Evolutionary conservation across 2,888 invertebrate genomes (phyloP), one percentile per base, ranked within the genome.

Genomic region (Pandemis corylana): DNA sequence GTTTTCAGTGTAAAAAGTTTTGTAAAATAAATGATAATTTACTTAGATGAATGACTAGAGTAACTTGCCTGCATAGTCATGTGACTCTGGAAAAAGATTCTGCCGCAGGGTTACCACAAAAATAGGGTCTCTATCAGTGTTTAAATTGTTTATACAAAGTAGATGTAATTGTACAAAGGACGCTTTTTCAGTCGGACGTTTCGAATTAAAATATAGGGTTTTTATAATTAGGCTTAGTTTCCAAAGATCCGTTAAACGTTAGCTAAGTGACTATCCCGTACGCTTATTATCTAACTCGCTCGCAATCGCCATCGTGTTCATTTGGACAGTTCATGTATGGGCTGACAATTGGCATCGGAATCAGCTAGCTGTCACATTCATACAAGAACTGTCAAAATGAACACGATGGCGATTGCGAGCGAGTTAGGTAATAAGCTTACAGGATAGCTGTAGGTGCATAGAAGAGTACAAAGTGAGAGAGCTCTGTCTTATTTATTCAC

Each of bases 161-260:
- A 76, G 71, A 51, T 28, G 64, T 70, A 64, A 70, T 15, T 72
- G 68, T 73, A 73, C 72, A 73, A 75, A 71, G 36, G 13, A 64
- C 9, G 65, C 62, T 59, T 74, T 70, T 68, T 75, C 59, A 59
- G 36, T 65, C 59, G 65, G 64, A 68, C 66, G 59, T 69, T 66
- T 71, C 51, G 56, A 66, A 36, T 41, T 65, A 63, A 73, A 73
- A 65, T 28, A 15, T 72, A 73, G 61, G 61, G 59, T 74, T 76
- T 76, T 74, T 74, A 68, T 72, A 71, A 65, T 75, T 77, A 77
- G 71, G 65, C 66, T 70, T 75, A 73, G 72, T 72, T 77, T 76
- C 71, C 28, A 74, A 62, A 75, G 20, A 74, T 71, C 76, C 76
- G 77, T 74, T 75, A 74, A 74, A 72, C 72, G 77, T 76, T 77